Evolutionary conservation across 2,113 vertebrate species (phyloP).

Genomic region (Microcebus ravelobensis): DNA sequence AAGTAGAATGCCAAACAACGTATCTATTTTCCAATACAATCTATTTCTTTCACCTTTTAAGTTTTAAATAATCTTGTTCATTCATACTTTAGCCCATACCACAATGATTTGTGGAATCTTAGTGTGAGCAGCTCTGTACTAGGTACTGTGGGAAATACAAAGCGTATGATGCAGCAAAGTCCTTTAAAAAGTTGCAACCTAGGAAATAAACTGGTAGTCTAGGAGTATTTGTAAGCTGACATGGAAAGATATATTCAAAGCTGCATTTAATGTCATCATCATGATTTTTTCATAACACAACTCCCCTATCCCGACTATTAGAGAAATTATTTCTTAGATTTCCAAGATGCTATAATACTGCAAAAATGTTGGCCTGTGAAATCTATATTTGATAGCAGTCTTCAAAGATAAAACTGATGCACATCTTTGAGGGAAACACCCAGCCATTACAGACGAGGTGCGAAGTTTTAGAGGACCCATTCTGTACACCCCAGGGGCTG

Average conservation of each 20-base stretch:
- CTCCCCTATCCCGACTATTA: not conserved
- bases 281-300: not conserved
- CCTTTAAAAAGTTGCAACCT: not conserved
- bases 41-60: not conserved
- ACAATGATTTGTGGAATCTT: not conserved
- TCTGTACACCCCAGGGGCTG: not conserved
- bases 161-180: not conserved
- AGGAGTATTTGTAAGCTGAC: not conserved
- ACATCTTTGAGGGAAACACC: constrained; percentile 2
- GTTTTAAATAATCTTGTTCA: not conserved
- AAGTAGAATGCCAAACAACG: not conserved
- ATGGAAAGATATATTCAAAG: not conserved
- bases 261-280: not conserved
- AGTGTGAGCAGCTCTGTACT: not conserved
- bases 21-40: not conserved
- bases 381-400: not conserved
- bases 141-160: not conserved
- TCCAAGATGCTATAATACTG: not conserved
- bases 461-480: constrained; percentile 28
- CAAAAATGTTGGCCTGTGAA: not conserved
- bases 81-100: not conserved
- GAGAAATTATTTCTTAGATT: constrained; percentile 12
- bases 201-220: not conserved
- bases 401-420: constrained; percentile 29
- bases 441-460: not conserved